Conservation (phyloP, 30 jellyfish, hydroid and myxozoan species). For the Aurelia sp. region DNA sequence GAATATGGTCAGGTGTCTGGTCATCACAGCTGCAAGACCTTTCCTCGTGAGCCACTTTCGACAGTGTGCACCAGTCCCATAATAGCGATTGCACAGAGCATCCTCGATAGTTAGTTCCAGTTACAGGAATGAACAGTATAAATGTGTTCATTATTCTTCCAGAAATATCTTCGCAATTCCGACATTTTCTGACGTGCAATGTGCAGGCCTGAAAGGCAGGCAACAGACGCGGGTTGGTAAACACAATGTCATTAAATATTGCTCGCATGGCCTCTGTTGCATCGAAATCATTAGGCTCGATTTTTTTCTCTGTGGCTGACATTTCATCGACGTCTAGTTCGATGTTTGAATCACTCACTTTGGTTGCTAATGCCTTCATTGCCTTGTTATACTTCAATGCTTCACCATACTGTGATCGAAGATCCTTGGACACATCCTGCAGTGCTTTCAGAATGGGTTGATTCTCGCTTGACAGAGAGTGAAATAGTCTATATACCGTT, state of each 20-base stretch:
- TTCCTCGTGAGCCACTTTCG: not conserved
- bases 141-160: not conserved
- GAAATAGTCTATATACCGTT: not conserved
- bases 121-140: not conserved
- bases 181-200: not conserved
- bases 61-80: slow-evolving; percentile 1
- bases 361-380: not conserved
- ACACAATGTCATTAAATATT: not conserved
- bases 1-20: not conserved
- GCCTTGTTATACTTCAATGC: not conserved
- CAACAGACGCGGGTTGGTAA: not conserved
- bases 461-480: not conserved
- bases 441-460: not conserved
- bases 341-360: not conserved
- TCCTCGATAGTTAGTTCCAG: not conserved
- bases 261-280: not conserved
- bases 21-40: not conserved
- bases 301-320: no score
- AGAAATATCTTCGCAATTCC: not conserved
- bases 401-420: not conserved
- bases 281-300: not conserved
- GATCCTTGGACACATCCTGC: not conserved
- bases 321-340: not conserved
- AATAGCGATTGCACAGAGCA: not conserved
- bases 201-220: not conserved